Conservation (phyloP, 2,797 vertebrate species). For the Labroides dimidiatus region DNA sequence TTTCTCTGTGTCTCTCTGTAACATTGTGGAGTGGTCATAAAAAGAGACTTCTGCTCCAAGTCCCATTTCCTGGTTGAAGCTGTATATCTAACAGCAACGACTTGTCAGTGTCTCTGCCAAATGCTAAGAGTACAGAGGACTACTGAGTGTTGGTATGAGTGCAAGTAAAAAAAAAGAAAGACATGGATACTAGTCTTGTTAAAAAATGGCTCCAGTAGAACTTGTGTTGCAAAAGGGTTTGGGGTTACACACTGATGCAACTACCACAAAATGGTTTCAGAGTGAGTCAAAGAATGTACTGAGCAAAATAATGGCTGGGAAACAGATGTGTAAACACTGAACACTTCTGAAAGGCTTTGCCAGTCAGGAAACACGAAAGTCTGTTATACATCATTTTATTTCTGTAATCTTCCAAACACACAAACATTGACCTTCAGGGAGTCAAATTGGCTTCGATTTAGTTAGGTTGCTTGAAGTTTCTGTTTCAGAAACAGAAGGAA, state of each 20-base stretch:
- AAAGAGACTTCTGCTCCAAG: conserved; percentile 18
- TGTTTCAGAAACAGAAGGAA: conserved; percentile 30
- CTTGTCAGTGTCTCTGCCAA: conserved; percentile 29
- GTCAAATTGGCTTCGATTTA: conserved; percentile 17
- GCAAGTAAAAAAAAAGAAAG: background rate
- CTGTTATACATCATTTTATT: conserved; percentile 7
- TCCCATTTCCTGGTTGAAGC: conserved; percentile 29
- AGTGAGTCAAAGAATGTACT: background rate
- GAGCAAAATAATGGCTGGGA: background rate
- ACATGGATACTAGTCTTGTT: background rate
- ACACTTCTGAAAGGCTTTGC: background rate
- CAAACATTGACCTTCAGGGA: conserved; percentile 9
- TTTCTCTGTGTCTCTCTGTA: conserved; percentile 8
- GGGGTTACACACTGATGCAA: background rate
- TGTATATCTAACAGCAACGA: conserved; percentile 36
- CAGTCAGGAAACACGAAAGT: background rate
- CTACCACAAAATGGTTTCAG: background rate
- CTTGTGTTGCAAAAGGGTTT: background rate
- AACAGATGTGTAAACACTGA: background rate
- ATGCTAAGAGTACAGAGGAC: conserved; percentile 18
- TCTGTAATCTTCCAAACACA: conserved; percentile 22
- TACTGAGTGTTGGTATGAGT: conserved; percentile 4
- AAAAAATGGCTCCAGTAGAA: background rate
- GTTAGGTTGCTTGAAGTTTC: conserved; percentile 22
- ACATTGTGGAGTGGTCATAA: conserved; percentile 18